Evolutionary conservation across 2,888 invertebrate species (phyloP).

Genomic region (Geophilus truncorum): DNA sequence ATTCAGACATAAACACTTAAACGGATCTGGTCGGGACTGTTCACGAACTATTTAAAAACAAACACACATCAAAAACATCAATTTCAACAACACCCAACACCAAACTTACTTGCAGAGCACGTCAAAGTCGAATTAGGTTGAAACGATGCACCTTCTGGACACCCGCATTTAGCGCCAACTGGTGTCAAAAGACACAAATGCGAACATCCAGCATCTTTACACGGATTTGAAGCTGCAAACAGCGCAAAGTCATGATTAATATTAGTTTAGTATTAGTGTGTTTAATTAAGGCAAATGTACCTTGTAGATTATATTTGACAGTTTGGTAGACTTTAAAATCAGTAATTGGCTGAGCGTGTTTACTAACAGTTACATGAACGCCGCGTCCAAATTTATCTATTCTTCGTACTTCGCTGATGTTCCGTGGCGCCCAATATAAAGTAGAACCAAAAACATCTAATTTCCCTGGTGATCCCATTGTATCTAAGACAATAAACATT

Average conservation of each 20-base stretch:
- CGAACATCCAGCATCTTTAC: constrained; percentile 69
- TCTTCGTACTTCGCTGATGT: constrained; percentile 75
- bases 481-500: background rate
- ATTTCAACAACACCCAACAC: background rate
- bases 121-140: constrained; percentile 35
- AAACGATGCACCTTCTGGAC: constrained; percentile 64
- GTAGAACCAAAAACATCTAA: constrained; percentile 91
- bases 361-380: constrained; percentile 74
- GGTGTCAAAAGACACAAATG: constrained; percentile 91
- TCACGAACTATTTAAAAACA: constrained; percentile 59
- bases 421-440: constrained; percentile 84
- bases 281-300: background rate
- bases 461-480: constrained; percentile 5
- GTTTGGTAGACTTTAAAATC: constrained; percentile 34
- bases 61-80: constrained; percentile 38
- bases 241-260: too few relatives aligned
- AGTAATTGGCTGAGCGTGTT: constrained; percentile 47
- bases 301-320: constrained; percentile 30
- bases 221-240: constrained; percentile 50
- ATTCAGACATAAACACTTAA: constrained; percentile 77
- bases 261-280: too few relatives aligned
- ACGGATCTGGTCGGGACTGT: constrained; percentile 65
- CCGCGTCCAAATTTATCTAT: constrained; percentile 97
- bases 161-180: constrained; percentile 78
- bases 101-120: constrained; percentile 36